phyloP scores from a whole-genome alignment of 2,888 invertebrate species.

The Philereme transversata region DNA sequence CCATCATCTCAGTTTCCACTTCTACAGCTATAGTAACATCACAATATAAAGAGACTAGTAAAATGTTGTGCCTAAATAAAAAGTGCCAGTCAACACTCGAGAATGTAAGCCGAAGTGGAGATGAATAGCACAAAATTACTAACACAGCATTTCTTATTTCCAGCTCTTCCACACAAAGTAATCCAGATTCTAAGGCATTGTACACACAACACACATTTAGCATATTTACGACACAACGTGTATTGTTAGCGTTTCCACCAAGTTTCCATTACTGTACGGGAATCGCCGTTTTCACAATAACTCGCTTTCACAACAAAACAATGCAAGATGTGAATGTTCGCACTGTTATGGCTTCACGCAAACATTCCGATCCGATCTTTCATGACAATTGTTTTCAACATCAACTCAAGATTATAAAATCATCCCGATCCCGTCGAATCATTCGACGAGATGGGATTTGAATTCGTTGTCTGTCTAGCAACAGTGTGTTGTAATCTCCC shows the following conservation, averaged over 20 bases:
- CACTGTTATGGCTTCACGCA: conserved; percentile 14
- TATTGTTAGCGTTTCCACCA: conserved; percentile 44
- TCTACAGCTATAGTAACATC: no score
- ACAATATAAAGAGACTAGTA: no score
- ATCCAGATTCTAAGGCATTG: conserved; percentile 17
- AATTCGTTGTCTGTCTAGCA: no score
- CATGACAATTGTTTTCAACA: not conserved
- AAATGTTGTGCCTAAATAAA: no score
- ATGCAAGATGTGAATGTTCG: conserved; percentile 44
- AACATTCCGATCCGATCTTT: conserved; percentile 17
- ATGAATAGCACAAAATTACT: no score
- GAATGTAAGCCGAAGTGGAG: no score
- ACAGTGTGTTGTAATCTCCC: no score
- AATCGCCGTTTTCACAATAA: conserved; percentile 42
- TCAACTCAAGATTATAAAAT: no score
- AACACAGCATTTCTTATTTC: not conserved
- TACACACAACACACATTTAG: conserved; percentile 30
- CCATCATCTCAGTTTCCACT: no score
- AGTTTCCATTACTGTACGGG: conserved; percentile 42
- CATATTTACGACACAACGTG: conserved; percentile 45
- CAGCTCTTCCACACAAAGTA: conserved; percentile 2
- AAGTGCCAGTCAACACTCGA: no score
- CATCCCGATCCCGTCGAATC: no score
- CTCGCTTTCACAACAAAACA: conserved; percentile 45
- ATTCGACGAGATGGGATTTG: no score